Percentiles rank a stretch among this genome's conserved stretches.
These are phyloP conservation scores for Cantharis nigra DNA, from an alignment of 2,888 invertebrate genomes.

Conservation along the genomic window DNA sequence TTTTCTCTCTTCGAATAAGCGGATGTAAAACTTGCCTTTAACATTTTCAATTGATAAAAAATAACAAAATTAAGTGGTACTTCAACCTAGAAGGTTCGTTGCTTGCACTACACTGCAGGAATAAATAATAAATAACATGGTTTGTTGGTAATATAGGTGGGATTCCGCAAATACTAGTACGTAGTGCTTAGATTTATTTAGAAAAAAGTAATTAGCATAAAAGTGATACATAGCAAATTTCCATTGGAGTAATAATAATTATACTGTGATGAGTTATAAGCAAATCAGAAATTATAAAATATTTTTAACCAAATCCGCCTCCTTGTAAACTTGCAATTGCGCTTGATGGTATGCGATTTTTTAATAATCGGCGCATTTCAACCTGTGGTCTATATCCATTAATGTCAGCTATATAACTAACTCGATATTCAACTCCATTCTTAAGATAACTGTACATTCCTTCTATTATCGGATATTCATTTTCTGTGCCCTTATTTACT, in stretches of 20 bases:
- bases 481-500: not conserved
- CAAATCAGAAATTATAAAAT: not conserved
- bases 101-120: not conserved
- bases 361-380: not conserved
- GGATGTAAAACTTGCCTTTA: not conserved
- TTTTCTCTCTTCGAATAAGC: not conserved
- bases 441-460: not conserved
- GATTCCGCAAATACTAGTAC: not conserved
- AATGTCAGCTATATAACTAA: not conserved
- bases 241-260: not conserved
- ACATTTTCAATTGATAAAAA: not conserved
- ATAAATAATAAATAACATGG: not conserved
- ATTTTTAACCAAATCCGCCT: slow-evolving; percentile 3
- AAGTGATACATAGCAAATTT: not conserved
- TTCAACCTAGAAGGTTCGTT: not conserved
- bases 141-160: not conserved
- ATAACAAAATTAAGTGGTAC: not conserved
- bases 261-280: too few species aligned
- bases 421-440: not conserved
- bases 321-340: slow-evolving; percentile 1
- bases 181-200: not conserved
- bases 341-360: not conserved
- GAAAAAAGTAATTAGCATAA: not conserved
- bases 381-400: not conserved
- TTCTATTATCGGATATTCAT: not conserved